phyloP scores from a whole-genome alignment of 1,140 invertebrate genomes.

The Eriocheir sinensis region DNA sequence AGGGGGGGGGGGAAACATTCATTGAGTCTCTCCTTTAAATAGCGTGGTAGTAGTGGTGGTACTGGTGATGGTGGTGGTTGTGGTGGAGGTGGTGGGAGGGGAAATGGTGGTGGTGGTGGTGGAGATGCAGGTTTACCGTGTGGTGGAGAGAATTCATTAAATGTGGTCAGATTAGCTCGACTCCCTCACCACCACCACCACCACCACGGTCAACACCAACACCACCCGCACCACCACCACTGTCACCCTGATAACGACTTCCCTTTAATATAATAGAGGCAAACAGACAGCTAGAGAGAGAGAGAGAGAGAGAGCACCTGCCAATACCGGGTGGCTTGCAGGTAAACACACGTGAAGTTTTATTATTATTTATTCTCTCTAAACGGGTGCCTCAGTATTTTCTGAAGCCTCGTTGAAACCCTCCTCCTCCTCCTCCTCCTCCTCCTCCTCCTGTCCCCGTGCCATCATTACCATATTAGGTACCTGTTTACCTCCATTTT shows the following conservation, averaged over 20 bases:
- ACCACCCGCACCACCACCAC: too few species aligned
- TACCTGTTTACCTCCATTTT: background rate
- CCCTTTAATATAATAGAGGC: too few species aligned
- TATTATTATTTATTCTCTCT: slow-evolving; percentile 17
- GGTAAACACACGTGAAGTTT: background rate
- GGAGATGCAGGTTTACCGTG: too few species aligned
- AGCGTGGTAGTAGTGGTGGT: too few species aligned
- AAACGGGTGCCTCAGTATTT: slow-evolving; percentile 3
- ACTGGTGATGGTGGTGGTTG: too few species aligned
- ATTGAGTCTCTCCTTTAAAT: background rate
- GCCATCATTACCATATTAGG: background rate
- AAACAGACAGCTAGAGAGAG: background rate
- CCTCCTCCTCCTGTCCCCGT: background rate
- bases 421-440: background rate
- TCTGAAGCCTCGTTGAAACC: slow-evolving; percentile 2
- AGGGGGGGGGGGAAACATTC: background rate
- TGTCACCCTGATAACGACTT: too few species aligned
- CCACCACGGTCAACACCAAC: too few species aligned
- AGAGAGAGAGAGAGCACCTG: background rate
- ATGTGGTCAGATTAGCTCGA: too few species aligned
- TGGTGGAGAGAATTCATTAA: too few species aligned
- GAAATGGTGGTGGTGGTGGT: too few species aligned
- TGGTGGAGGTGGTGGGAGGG: too few species aligned
- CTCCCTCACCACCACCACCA: too few species aligned
- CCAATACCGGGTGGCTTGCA: background rate